A percentile compares a stretch with the other conserved stretches of the same genome.
Conservation (phyloP, 2,797 vertebrate genomes). For the Pangasius sanitwongsei region DNA sequence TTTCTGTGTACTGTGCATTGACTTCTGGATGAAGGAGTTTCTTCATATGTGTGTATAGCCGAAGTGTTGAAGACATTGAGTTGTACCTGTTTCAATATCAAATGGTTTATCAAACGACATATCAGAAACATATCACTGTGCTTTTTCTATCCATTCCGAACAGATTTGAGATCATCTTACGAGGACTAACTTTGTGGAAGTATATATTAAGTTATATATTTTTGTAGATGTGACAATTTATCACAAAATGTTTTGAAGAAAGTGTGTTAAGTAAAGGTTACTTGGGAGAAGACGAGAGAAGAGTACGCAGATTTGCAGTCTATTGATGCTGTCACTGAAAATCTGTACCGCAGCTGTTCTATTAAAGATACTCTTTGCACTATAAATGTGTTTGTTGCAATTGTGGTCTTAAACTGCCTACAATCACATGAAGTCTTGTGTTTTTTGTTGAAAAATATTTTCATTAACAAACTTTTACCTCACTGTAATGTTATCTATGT, state of each 20-base stretch:
- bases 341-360: conserved; percentile 64
- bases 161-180: conserved; percentile 46
- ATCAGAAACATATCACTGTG: conserved; percentile 74
- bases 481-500: not conserved
- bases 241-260: conserved; percentile 17
- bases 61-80: not conserved
- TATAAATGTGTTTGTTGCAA: conserved; percentile 43
- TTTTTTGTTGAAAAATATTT: not conserved
- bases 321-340: conserved; percentile 24
- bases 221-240: conserved; percentile 22
- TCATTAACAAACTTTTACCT: not conserved
- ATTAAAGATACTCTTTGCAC: conserved; percentile 75
- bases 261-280: not conserved
- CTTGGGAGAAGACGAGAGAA: not conserved
- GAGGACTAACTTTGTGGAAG: conserved; percentile 24
- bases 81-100: not conserved
- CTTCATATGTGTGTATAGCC: not conserved
- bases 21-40: conserved; percentile 19
- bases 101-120: conserved; percentile 2
- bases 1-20: conserved; percentile 26
- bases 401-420: not conserved
- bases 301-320: not conserved
- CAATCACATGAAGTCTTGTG: not conserved
- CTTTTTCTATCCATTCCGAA: conserved; percentile 63
- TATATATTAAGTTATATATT: conserved; percentile 29